Evolutionary conservation across 2,888 invertebrate species (phyloP), one percentile per base, ranked within the genome.

Genomic region (Steromphala cineraria): DNA sequence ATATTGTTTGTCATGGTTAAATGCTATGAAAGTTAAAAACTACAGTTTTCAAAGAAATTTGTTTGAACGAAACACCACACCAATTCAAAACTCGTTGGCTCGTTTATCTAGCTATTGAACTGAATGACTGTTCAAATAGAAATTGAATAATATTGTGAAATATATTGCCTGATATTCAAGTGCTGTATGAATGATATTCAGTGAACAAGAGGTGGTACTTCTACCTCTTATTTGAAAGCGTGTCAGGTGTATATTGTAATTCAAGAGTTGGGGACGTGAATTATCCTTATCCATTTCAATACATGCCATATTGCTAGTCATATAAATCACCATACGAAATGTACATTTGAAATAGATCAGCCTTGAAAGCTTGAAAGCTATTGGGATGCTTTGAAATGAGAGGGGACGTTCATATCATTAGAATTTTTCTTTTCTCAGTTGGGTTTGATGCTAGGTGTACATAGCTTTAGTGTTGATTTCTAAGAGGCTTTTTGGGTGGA

Each of bases 261-360:
- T 24, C 62, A 62, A 62, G 24, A 21, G 28, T 28, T 28, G 15
- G 28, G 10, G 28, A 62, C 62, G 62, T 62, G 28, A 62, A 62
- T 28, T 62, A 62, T 62, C 28, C 28, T 28, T 24, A n/a, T 62
- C 62, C 15, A 62, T 62, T 62, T 62, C 62, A 62, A 62, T 62
- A 62, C 62, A 24, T 62, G 62, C 62, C 62, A 62, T 62, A 62
- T 62, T 24, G 28, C 62, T 10, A 5, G 24, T 4, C 62, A 24
- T 62, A 62, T 62, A 62, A 62, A 62, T 62, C 62, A 62, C 28
- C 62, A 28, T 24, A 28, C 28, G 62, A 62, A 62, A 62, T 62
- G 62, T 62, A 62, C 62, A 62, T 62, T 62, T 62, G 21, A 62
- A 62, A 62, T 62, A 28, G 62, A 62, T 62, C 62, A 62, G 28